These are phyloP conservation scores for Papilio polyxenes DNA, from an alignment of 1,140 invertebrate genomes.

Conservation along the genomic window DNA sequence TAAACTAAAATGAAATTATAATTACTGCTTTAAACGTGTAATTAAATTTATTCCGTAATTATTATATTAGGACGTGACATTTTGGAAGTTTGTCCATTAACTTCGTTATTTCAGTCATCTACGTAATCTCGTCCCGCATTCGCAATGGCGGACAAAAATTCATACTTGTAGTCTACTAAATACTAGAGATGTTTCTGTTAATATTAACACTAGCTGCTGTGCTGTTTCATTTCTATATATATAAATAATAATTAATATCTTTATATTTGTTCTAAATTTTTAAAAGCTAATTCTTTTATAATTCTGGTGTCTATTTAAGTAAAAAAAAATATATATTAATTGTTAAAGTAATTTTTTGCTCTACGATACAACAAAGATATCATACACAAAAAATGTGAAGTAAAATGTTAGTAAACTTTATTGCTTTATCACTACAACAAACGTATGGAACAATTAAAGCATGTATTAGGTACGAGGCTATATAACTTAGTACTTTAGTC, in stretches of 20 bases:
- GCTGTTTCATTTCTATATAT: background rate
- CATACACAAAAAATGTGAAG: no score
- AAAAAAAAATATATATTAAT: no score
- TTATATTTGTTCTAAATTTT: no score
- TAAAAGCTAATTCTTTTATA: no score
- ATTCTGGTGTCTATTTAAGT: no score
- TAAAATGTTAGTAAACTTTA: no score
- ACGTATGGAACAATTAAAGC: no score
- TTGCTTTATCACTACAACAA: no score
- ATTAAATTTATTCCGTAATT: conserved; percentile 6
- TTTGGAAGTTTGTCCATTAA: background rate
- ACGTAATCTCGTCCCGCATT: background rate
- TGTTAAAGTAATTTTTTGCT: no score
- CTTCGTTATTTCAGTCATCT: background rate
- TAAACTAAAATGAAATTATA: background rate
- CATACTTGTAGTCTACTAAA: background rate
- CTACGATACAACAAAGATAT: no score
- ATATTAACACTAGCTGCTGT: background rate
- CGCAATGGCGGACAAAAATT: conserved; percentile 11
- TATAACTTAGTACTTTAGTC: background rate
- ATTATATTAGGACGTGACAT: background rate
- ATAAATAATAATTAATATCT: no score
- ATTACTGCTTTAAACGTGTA: background rate
- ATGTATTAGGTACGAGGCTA: background rate
- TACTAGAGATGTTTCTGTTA: background rate